Evolutionary conservation across 2,113 vertebrate species (phyloP).

Genomic region (Octodon degus): DNA sequence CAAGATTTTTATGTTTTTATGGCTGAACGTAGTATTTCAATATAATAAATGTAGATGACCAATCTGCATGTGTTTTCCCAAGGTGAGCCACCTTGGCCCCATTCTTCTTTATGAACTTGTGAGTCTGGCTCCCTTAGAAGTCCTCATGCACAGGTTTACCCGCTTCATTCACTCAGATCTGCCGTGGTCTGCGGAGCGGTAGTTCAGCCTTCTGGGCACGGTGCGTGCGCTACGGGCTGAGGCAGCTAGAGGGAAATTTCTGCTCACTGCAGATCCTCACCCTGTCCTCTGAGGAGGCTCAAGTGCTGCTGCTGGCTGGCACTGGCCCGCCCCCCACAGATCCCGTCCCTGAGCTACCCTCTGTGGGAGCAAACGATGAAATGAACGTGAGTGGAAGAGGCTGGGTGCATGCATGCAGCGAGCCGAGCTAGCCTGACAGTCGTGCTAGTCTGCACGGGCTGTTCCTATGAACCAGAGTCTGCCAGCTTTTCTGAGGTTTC

Average conservation of each 20-base stretch:
- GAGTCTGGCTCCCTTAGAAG: background rate
- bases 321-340: background rate
- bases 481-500: background rate
- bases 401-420: background rate
- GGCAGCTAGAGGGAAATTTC: background rate
- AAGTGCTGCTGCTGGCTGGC: no score
- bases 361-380: background rate
- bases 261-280: accelerated
- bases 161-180: background rate
- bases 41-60: background rate
- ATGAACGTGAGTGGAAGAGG: accelerated
- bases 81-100: background rate
- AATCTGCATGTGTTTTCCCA: background rate
- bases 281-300: background rate
- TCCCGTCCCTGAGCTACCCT: background rate
- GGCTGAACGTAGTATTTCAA: background rate
- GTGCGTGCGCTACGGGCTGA: accelerated
- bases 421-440: background rate
- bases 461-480: background rate
- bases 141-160: background rate
- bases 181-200: background rate
- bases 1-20: background rate
- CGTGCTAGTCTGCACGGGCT: background rate
- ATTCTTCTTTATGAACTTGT: background rate
- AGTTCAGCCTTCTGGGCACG: background rate